Base-by-base conservation (phyloP, 2,113 vertebrate genomes). In the Sceloporus undulatus region DNA sequence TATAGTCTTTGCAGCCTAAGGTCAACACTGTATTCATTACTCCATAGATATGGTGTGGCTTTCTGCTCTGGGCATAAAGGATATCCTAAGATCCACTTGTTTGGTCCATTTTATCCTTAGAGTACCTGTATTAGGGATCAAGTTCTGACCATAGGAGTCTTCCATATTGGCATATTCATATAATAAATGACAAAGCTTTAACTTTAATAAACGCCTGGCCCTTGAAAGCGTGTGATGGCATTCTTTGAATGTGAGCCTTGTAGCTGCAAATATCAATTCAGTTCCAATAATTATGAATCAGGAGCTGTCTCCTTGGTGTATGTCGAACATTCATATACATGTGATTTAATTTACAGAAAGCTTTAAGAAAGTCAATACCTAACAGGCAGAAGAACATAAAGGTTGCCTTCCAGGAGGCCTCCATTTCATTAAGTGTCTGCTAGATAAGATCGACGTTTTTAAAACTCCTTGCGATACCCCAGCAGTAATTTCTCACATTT, bases 401-500 rank as follows among this genome's bases (percentile, higher is more conserved):
- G 62, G 59, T 76, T 38, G 48, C 34, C 77, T 88, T 85, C 82
- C 86, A 88, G 48, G 65, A 81, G 73, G n/a, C 75, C 71, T 81
- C 86, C 68, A 90, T 88, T 90, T 93, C 87, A 78, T 92, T 91
- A 79, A 23, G 82, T 56, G 81, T 5, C 84, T 89, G 84, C 29
- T 71, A 86, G 79, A 86, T 90, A 81, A 21, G 78, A 90, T 77
- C 88, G 82, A 27, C 73, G 52, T 91, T 91, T 79, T 92, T 77
- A 87, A 89, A 27, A 25, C 18, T 9, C 29, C 59, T 91, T 38
- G 68, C 79, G 91, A 80, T 80, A 91, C 52, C 87, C 74, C 91
- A 90, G 89, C 73, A 92, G 79, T 90, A 90, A 94, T 93, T 91
- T 91, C 88, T 90, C 89, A 66, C 38, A 84, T 94, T 91, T 90